Conservation (phyloP, 2,888 invertebrate genomes). For the Conus canariensis region DNA sequence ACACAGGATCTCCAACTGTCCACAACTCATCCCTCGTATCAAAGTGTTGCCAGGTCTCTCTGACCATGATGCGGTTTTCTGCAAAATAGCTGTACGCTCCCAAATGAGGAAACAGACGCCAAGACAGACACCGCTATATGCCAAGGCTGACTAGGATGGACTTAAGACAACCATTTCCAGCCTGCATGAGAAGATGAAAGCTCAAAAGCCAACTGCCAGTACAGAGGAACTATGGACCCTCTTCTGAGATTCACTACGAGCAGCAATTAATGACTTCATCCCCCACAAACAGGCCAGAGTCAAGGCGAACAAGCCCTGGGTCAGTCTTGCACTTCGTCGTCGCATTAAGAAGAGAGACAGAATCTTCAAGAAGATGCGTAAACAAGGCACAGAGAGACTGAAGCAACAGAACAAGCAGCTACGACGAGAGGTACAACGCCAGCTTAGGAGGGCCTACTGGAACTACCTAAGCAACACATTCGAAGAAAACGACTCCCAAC, state of each 20-base stretch:
- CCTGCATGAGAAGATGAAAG: not conserved
- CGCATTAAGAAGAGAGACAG: not conserved
- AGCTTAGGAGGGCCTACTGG: no score
- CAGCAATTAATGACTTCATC: not conserved
- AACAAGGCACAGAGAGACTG: no score
- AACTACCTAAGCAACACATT: not conserved
- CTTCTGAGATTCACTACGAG: not conserved
- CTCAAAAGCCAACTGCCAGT: no score
- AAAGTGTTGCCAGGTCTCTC: no score
- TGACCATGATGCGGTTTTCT: not conserved
- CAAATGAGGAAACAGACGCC: no score
- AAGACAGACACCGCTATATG: no score
- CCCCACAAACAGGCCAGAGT: conserved; percentile 1
- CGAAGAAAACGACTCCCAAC: not conserved
- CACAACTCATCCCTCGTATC: not conserved
- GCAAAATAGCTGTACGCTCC: not conserved
- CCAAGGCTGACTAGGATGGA: not conserved
- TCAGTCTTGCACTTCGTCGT: not conserved
- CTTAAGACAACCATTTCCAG: not conserved
- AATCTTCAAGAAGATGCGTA: conserved; percentile 5
- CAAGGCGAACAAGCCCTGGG: not conserved
- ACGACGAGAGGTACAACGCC: no score
- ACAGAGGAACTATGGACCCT: not conserved
- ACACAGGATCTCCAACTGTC: not conserved
- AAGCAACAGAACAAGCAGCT: no score